phyloP scores from a whole-genome alignment of 1,140 invertebrate genomes.

The Hycleus cichorii region DNA sequence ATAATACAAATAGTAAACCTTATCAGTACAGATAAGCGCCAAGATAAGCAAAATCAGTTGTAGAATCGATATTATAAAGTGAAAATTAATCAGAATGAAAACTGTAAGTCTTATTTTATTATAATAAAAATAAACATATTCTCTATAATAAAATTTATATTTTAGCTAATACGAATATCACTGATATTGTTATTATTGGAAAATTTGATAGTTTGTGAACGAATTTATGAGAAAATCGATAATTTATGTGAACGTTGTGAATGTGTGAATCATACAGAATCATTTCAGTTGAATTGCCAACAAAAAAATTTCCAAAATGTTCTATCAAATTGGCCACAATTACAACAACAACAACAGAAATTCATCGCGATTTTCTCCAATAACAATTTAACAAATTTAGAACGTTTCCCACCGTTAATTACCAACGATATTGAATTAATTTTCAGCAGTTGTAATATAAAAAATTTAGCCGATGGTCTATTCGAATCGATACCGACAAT shows the following conservation, averaged over 20 bases:
- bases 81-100: too few species aligned
- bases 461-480: constrained; percentile 50
- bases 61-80: too few species aligned
- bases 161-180: too few species aligned
- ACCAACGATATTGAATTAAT: constrained; percentile 37
- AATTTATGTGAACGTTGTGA: constrained; percentile 32
- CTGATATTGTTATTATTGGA: too few species aligned
- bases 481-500: constrained; percentile 59
- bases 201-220: too few species aligned
- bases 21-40: too few species aligned
- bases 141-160: too few species aligned
- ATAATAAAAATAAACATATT: too few species aligned
- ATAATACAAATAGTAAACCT: too few species aligned
- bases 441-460: constrained; percentile 46
- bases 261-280: constrained; percentile 14
- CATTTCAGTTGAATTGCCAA: constrained; percentile 35
- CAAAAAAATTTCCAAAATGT: constrained; percentile 39
- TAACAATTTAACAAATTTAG: constrained; percentile 40
- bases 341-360: constrained; percentile 30
- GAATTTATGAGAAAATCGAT: constrained; percentile 25
- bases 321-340: constrained; percentile 43
- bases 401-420: constrained; percentile 38
- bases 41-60: too few species aligned
- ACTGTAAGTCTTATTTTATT: too few species aligned
- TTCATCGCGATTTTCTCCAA: constrained; percentile 31